Base-by-base conservation (phyloP, 2,888 invertebrate species). In the Ischnus inquisitorius region DNA sequence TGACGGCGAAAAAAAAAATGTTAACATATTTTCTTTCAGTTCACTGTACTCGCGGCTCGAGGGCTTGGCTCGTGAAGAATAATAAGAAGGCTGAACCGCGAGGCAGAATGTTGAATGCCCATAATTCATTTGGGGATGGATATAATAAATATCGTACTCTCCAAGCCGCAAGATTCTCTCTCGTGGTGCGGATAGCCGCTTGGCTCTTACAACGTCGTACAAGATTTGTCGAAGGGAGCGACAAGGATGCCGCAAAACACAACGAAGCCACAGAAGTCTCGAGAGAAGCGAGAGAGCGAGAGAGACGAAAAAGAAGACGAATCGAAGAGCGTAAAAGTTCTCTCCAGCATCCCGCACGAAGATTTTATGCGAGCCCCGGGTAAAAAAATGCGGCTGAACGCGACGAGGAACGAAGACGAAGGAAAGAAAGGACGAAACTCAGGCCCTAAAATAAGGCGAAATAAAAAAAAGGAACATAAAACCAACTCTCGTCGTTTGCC, bases 61-160 rank as follows among this genome's bases (percentile, higher is more conserved):
- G 74, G 28, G 46, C 25, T 25, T 46, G 62, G 43, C 62, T 28
- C 72, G 72, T 14, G 57, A 28, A 28, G 57, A 57, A 57, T 57
- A 57, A 57, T 57, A 57, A 72, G 57, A 60, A 72, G 60, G 48
- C 69, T 69, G 46, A 43, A 62, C 69, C 81, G 60, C 81, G 81
- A 78, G 62, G 57, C 57, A 48, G 19, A 87, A 88, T 88, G 88
- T 90, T 90, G 90, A 90, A 89, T 88, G 89, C 88, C 89, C 89
- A 90, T 91, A 90, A 91, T 90, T 91, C 90, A 91, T 91, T 87
- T 72, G 87, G 87, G 85, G 88, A 87, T 88, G 83, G 80, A 72
- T 88, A 88, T 89, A 90, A 90, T 89, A 90, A 91, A 90, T 90
- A 91, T 90, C 86, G 88, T 79, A 64, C 4, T 4, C 57, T 57